A percentile compares a stretch with the other conserved stretches of the same genome.
These are phyloP conservation scores for Alethe castanea DNA, from an alignment of 2,113 vertebrate genomes.

Conservation along the genomic window DNA sequence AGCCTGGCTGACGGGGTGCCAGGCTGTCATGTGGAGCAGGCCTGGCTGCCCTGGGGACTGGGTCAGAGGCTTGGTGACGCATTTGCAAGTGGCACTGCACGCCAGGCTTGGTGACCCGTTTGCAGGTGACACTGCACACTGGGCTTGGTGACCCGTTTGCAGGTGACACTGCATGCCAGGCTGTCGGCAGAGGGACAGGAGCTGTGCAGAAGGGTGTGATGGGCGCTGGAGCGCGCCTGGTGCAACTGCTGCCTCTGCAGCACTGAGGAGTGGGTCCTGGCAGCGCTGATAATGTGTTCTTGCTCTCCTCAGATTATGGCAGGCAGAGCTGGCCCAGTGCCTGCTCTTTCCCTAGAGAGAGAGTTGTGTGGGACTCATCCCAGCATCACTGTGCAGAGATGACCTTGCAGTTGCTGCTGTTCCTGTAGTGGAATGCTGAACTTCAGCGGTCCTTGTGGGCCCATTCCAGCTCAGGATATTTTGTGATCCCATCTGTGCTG, in stretches of 20 bases:
- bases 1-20: neutral
- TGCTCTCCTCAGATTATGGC: neutral
- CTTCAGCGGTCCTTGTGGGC: neutral
- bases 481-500: rapidly evolving
- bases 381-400: rapidly evolving
- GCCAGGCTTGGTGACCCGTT: neutral
- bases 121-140: too few species aligned
- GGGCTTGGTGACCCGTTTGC: neutral
- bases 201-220: neutral
- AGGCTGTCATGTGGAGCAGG: neutral
- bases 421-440: rapidly evolving
- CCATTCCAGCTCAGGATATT: neutral
- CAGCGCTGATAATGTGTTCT: neutral
- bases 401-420: neutral
- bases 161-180: neutral
- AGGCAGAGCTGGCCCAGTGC: neutral
- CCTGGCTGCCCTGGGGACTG: neutral
- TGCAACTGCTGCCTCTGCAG: neutral
- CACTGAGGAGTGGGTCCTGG: neutral
- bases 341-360: neutral
- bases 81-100: neutral
- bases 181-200: neutral
- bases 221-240: rapidly evolving
- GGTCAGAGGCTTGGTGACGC: neutral
- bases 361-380: neutral